Conservation (phyloP, 1,140 invertebrate species). For the Argopecten irradians region DNA sequence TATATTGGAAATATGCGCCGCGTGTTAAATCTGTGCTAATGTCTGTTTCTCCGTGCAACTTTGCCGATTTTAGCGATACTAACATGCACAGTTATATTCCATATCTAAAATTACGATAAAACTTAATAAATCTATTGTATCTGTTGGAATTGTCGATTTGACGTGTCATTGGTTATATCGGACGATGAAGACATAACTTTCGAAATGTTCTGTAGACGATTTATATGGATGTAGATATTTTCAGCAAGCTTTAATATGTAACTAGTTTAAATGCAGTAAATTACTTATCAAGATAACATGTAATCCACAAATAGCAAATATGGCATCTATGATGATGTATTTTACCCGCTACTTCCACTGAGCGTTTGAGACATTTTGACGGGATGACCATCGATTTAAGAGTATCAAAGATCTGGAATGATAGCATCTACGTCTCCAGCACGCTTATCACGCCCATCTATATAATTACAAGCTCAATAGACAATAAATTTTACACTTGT, state of each 20-base stretch:
- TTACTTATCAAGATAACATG: background rate
- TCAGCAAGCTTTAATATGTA: background rate
- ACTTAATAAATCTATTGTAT: background rate
- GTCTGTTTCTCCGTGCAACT: background rate
- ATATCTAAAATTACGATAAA: too few relatives aligned
- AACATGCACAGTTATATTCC: background rate
- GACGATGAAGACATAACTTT: background rate
- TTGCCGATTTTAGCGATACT: background rate
- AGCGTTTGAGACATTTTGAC: background rate
- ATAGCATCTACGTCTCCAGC: background rate
- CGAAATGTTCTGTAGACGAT: background rate
- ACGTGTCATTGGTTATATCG: background rate
- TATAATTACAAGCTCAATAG: background rate
- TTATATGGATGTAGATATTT: background rate
- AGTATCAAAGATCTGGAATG: background rate
- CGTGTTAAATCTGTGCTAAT: background rate
- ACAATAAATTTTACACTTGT: background rate
- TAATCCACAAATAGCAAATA: background rate
- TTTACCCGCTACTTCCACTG: background rate
- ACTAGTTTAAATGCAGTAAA: background rate
- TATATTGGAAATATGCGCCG: background rate
- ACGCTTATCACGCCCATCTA: background rate
- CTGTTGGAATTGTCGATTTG: background rate
- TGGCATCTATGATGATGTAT: background rate
- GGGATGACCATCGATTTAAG: background rate